A percentile compares a stretch with the other conserved stretches of the same genome.
phyloP scores from a whole-genome alignment of 2,113 vertebrate species.

The Paradoxurus hermaphroditus region DNA sequence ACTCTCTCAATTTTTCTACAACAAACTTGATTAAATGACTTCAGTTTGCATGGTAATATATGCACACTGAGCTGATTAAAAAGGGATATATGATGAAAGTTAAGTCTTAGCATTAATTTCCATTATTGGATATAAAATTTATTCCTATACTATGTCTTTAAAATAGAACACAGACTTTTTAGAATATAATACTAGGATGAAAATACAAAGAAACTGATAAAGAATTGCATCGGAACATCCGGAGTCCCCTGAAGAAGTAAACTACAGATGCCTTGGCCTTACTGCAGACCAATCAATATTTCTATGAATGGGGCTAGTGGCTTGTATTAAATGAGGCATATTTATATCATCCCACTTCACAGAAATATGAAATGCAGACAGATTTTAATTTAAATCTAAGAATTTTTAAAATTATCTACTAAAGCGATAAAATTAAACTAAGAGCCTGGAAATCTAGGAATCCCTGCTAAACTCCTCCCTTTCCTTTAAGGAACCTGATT shows the following conservation, averaged over 20 bases:
- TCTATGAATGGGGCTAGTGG: neutral
- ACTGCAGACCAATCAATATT: neutral
- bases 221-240: neutral
- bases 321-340: slow-evolving; percentile 9
- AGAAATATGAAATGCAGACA: neutral
- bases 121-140: slow-evolving; percentile 19
- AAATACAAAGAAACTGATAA: neutral
- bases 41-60: neutral
- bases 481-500: neutral
- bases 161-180: neutral
- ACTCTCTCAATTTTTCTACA: neutral
- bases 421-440: neutral
- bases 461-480: neutral
- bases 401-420: neutral
- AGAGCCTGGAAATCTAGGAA: neutral
- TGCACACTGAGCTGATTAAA: neutral
- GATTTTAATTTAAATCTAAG: neutral
- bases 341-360: neutral
- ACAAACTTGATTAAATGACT: neutral
- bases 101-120: neutral
- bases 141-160: neutral
- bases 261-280: neutral
- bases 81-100: neutral
- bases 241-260: neutral
- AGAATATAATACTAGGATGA: neutral